Conservation (phyloP, 2,797 vertebrate species). For the Paramormyrops hopkinsi region DNA sequence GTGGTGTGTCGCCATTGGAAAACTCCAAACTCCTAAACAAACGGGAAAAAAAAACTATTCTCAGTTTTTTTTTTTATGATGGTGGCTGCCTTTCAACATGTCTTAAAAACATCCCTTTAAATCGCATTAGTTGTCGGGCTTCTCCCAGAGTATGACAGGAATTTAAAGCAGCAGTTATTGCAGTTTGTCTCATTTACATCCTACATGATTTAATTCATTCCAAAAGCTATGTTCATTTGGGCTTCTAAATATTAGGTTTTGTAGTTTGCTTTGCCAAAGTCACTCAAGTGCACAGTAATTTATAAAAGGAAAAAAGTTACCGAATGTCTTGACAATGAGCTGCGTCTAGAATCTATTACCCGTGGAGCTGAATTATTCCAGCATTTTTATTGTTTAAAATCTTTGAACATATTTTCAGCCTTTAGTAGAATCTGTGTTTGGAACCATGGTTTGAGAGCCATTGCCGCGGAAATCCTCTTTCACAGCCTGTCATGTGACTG, state of each 20-base stretch:
- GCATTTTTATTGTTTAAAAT: background rate
- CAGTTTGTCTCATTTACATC: slow-evolving; percentile 2
- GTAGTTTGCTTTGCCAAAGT: background rate
- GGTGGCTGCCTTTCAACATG: background rate
- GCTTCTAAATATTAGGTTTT: background rate
- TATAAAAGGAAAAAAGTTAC: background rate
- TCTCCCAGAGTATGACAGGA: background rate
- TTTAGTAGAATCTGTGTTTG: background rate
- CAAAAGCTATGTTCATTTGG: background rate
- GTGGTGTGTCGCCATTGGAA: background rate
- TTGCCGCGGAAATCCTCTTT: background rate
- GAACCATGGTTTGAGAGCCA: background rate
- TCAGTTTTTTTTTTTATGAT: background rate
- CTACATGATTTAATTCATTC: background rate
- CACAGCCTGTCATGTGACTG: background rate
- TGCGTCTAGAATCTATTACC: background rate
- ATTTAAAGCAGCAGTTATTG: background rate
- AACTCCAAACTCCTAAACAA: background rate
- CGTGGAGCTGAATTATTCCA: background rate
- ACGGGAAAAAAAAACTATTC: background rate
- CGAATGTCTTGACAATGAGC: background rate
- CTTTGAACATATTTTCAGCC: background rate
- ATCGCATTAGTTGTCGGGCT: background rate
- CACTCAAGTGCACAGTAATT: background rate
- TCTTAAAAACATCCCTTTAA: background rate